Evolutionary conservation across 2,797 vertebrate species (phyloP).

Genomic region (Antennarius maculatus): DNA sequence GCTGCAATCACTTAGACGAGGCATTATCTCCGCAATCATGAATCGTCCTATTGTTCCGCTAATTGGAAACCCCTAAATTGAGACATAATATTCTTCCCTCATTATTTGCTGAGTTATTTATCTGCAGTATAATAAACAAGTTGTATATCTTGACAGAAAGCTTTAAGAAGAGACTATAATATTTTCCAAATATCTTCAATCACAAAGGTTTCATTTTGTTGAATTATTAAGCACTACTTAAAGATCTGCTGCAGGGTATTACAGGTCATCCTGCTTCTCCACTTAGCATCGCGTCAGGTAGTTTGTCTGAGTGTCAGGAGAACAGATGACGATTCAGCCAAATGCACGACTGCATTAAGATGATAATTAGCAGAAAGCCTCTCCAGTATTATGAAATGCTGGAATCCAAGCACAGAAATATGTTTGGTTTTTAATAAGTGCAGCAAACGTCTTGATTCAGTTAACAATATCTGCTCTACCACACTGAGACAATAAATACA

Average conservation of each 20-base stretch:
- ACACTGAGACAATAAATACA: slow-evolving; percentile 20
- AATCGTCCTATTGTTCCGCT: slow-evolving; percentile 65
- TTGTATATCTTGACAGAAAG: slow-evolving; percentile 26
- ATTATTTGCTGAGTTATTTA: slow-evolving; percentile 62
- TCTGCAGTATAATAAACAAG: slow-evolving; percentile 58
- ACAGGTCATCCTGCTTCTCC: slow-evolving; percentile 1
- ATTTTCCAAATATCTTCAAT: slow-evolving; percentile 4
- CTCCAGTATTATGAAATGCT: slow-evolving; percentile 47
- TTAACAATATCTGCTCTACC: slow-evolving; percentile 15
- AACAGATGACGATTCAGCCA: slow-evolving; percentile 57
- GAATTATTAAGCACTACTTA: slow-evolving; percentile 2
- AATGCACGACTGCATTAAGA: slow-evolving; percentile 64
- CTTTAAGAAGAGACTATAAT: slow-evolving; percentile 29
- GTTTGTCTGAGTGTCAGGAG: slow-evolving; percentile 54
- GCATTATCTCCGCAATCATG: slow-evolving; percentile 73
- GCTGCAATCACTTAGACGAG: slow-evolving; percentile 66
- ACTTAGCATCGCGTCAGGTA: slow-evolving; percentile 16
- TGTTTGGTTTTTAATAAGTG: slow-evolving; percentile 34
- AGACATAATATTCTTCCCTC: slow-evolving; percentile 66
- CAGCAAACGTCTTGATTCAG: slow-evolving; percentile 50
- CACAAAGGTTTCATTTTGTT: slow-evolving; percentile 11
- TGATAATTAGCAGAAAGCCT: slow-evolving; percentile 39
- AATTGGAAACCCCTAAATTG: slow-evolving; percentile 76
- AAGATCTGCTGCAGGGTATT: neutral
- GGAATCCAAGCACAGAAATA: slow-evolving; percentile 43